Percentiles rank a stretch among this genome's conserved stretches.
phyloP scores from a whole-genome alignment of 2,888 invertebrate species.

The Mesorhabditis sp. region DNA sequence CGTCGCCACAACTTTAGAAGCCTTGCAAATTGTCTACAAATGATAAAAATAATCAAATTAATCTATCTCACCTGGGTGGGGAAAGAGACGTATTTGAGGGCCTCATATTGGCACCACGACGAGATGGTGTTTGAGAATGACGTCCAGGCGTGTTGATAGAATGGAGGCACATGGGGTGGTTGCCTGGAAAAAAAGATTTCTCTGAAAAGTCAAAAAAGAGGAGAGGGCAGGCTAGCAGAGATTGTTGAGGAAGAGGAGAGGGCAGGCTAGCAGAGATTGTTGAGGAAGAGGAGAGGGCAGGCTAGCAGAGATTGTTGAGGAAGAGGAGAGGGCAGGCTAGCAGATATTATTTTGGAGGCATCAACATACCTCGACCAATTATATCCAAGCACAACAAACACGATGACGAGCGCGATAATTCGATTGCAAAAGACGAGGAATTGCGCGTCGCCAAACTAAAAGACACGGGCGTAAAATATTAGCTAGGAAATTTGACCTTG shows the following conservation, averaged over 20 bases:
- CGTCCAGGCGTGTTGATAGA: constrained; percentile 90
- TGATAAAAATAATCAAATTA: constrained; percentile 64
- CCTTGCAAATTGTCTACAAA: constrained; percentile 71
- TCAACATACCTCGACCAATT: constrained; percentile 35
- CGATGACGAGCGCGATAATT: constrained; percentile 76
- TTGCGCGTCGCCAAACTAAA: constrained; percentile 82
- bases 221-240: no score
- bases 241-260: no score
- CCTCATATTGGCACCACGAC: constrained; percentile 99
- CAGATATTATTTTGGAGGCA: not conserved
- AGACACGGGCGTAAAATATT: not conserved
- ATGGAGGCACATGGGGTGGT: constrained; percentile 75
- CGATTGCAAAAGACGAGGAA: constrained; percentile 94
- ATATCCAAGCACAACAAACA: constrained; percentile 65
- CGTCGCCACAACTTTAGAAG: constrained; percentile 94
- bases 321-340: no score
- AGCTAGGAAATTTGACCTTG: constrained; percentile 59
- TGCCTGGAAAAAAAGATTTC: constrained; percentile 58
- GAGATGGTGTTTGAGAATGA: constrained; percentile 95
- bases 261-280: no score
- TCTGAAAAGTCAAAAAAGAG: not conserved
- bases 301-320: no score
- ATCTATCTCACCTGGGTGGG: constrained; percentile 74
- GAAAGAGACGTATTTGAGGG: constrained; percentile 93
- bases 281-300: no score